Evolutionary conservation across 2,113 vertebrate genomes (phyloP).

Genomic region (Callaeas wilsoni): DNA sequence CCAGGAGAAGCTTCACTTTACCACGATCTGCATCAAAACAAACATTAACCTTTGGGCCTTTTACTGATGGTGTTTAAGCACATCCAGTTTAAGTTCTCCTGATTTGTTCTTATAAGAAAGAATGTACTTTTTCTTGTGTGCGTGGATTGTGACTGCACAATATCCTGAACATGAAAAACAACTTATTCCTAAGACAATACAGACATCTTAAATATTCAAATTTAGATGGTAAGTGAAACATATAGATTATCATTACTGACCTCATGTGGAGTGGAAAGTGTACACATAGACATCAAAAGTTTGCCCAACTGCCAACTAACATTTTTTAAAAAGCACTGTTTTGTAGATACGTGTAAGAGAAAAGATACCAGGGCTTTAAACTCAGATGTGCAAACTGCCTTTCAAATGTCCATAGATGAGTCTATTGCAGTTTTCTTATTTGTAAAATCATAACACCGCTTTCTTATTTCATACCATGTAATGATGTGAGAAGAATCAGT

Average conservation of each 20-base stretch:
- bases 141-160: background rate
- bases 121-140: background rate
- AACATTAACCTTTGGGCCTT: background rate
- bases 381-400: background rate
- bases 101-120: background rate
- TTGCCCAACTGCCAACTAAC: background rate
- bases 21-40: background rate
- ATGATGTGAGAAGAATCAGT: background rate
- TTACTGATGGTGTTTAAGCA: background rate
- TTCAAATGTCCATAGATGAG: background rate
- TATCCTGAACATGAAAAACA: background rate
- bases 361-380: background rate
- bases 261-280: background rate
- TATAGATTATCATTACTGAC: background rate
- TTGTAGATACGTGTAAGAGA: background rate
- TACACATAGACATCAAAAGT: background rate
- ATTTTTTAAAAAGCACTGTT: background rate
- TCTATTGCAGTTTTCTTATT: background rate
- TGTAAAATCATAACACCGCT: background rate
- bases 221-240: background rate
- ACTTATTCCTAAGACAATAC: background rate
- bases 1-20: background rate
- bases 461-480: background rate
- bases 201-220: background rate
- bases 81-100: background rate